Base-by-base conservation (phyloP, 2,113 vertebrate genomes). In the Hyperoodon ampullatus region DNA sequence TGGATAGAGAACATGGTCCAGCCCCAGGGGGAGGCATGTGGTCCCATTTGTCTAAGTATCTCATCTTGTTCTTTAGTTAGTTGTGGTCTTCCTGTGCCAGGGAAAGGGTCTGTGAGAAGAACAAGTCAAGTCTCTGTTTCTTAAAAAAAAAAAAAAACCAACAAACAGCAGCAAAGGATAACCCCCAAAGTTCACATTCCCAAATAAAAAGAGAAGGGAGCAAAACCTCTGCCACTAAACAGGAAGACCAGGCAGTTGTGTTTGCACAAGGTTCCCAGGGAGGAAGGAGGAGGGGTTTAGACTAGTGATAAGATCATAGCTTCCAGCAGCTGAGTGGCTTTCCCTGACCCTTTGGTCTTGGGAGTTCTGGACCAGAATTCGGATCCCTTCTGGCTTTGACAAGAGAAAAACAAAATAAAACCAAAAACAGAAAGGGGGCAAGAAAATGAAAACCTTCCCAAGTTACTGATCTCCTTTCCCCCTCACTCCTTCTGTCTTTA, bases 331-430 rank as follows among this genome's bases (percentile, higher is more conserved):
- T 14, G 33, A 2, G 15, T 68, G 44, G n/a, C 63, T 83, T 60
- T 81, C 58, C 30, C 60, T 87, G 53, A 85, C 28, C 53, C 68
- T 87, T 80, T 72, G 58, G 70, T 78, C 61, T 94, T 88, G 61
- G 60, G 60, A 86, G 42, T 14, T 77, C 50, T 87, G 65, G 42
- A n/a, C 42, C 84, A 97, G 83, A 90, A 94, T 92, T 84, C 42
- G 53, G 65, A 75, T 78, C 15, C 60, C 50, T 83, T 92, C 55
- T 85, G 35, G 33, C 50, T 96, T 74, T 77, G 90, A 92, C 8
- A 68, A 92, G 63, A 23, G 16, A 85, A 87, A 83, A 93, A 26
- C 5, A 84, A 85, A 89, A 71, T 39, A 55, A 92, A 96, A 28
- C 30, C 35, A 26, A 68, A 82, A 39, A 77, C 2, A 95, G 74